phyloP scores from a whole-genome alignment of 2,113 vertebrate genomes.

The Aspidoscelis tigris region DNA sequence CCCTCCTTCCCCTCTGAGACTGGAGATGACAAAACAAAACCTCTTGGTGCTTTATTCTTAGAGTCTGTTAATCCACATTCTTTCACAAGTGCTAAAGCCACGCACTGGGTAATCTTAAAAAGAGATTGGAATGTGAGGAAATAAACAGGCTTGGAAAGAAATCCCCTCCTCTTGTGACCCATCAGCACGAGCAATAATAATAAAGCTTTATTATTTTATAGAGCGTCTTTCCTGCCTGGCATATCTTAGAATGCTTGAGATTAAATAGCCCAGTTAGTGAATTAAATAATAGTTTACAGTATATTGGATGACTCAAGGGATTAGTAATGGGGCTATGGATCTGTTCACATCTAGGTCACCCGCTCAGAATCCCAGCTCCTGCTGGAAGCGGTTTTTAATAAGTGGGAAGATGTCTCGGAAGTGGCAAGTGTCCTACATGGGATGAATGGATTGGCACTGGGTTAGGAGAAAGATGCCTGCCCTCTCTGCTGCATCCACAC shows the following conservation, averaged over 20 bases:
- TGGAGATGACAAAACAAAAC: slow-evolving; percentile 9
- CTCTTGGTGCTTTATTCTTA: neutral
- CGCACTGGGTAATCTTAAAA: slow-evolving; percentile 47
- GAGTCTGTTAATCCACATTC: slow-evolving; percentile 26
- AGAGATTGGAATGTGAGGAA: slow-evolving; percentile 17
- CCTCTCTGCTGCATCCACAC: fast-evolving
- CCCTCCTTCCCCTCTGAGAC: neutral
- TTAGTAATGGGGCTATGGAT: slow-evolving; percentile 67
- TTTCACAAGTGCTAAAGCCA: slow-evolving; percentile 47
- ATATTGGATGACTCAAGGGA: slow-evolving; percentile 63
- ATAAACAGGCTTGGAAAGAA: slow-evolving; percentile 51
- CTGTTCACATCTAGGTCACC: slow-evolving; percentile 71
- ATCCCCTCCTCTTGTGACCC: slow-evolving; percentile 57
- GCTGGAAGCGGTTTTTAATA: slow-evolving; percentile 48
- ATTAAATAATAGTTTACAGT: slow-evolving; percentile 74
- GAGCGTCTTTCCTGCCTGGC: slow-evolving; percentile 61
- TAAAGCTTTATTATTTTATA: slow-evolving; percentile 70
- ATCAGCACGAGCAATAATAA: slow-evolving; percentile 58
- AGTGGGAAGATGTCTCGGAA: neutral
- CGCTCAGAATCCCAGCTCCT: slow-evolving; percentile 56
- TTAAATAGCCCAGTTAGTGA: slow-evolving; percentile 73
- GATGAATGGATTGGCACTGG: slow-evolving; percentile 38
- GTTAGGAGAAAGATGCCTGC: neutral
- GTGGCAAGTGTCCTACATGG: neutral
- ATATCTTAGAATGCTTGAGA: slow-evolving; percentile 68